Evolutionary conservation across 2,797 vertebrate genomes (phyloP), one percentile per base, ranked within the genome.

Genomic region (Parotocinclus haroldoi): DNA sequence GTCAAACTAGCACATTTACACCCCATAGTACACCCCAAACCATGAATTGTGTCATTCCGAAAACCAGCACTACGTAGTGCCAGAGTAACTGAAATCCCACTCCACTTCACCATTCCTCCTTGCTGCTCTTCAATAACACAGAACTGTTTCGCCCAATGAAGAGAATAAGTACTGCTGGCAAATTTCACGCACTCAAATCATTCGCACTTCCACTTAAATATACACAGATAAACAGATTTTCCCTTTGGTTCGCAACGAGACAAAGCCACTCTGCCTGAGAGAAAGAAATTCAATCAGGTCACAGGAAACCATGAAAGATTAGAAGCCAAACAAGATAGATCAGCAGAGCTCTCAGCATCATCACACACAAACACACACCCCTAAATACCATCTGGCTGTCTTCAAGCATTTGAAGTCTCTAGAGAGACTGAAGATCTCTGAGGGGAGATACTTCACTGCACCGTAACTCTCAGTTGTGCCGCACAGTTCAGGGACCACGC

Each of bases 331-430:
- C 52, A 72, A 1, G 12, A 68, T 55, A 63, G 63, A 79, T 62
- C 67, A 19, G 18, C 60, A 13, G 4, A 7, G 60, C 63, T 72
- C 73, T 37, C 39, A 4, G 68, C 65, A 40, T 54, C 49, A n/a
- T 17, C 55, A 67, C 58, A 71, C 71, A 14, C 68, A 51, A 80
- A 82, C 58, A 79, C 81, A 79, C 74, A 79, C 77, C 76, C 82
- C 78, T 79, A 82, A 80, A 81, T 72, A 84, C 89, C 88, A 90
- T 89, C 27, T 27, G 88, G 83, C 80, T 81, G 66, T 84, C 80
- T 79, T 76, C 71, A 78, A 78, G 84, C 82, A 85, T 79, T 27
- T n/a, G n/a, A n/a, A 27, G 73, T 83, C 75, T 86, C 86, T 85
- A 80, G 78, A 71, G 85, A 83, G 86, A 82, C 84, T 83, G 75